phyloP scores from a whole-genome alignment of 2,797 vertebrate species.

The Halcyon chelicuti region DNA sequence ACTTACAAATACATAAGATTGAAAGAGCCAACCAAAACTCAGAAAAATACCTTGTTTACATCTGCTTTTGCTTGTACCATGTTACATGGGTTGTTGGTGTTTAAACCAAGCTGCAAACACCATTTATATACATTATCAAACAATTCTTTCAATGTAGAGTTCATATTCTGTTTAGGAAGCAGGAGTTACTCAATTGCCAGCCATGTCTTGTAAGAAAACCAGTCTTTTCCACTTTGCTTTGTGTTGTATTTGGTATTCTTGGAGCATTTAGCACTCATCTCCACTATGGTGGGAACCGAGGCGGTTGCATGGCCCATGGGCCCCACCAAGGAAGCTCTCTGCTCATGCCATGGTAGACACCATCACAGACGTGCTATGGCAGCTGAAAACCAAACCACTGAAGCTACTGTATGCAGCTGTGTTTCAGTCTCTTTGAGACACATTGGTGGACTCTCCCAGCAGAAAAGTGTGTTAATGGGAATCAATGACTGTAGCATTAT shows the following conservation, averaged over 20 bases:
- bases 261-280: background rate
- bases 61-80: background rate
- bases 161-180: background rate
- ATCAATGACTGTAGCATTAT: background rate
- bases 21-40: background rate
- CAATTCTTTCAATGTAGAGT: background rate
- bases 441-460: background rate
- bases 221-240: background rate
- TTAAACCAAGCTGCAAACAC: background rate
- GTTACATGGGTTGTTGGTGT: background rate
- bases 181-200: background rate
- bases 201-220: background rate
- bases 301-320: rapidly evolving
- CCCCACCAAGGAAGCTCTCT: background rate
- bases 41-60: background rate
- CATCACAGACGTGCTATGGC: background rate
- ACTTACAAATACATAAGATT: background rate
- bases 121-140: background rate
- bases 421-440: background rate
- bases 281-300: rapidly evolving
- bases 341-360: background rate
- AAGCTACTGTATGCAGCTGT: background rate
- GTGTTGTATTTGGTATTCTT: background rate
- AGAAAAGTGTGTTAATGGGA: background rate
- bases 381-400: background rate